Evolutionary conservation across 1,140 invertebrate genomes (phyloP).

Genomic region (Drosophila mayri): DNA sequence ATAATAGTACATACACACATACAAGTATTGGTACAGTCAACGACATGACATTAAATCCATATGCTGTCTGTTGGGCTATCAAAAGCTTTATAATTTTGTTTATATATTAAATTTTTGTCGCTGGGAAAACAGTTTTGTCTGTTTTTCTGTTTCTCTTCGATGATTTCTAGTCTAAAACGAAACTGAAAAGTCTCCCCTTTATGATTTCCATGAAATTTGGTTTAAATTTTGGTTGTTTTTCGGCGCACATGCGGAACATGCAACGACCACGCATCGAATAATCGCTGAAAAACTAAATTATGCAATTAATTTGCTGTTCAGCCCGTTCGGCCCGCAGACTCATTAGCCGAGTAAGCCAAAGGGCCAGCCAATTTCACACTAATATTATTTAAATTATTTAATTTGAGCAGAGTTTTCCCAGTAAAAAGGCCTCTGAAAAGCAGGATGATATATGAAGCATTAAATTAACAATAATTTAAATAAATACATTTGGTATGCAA

Average conservation of each 20-base stretch:
- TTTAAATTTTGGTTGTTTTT: slow-evolving; percentile 9
- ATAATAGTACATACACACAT: slow-evolving; percentile 12
- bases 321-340: slow-evolving; percentile 9
- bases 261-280: slow-evolving; percentile 34
- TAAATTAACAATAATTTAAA: slow-evolving; percentile 9
- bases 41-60: slow-evolving; percentile 61
- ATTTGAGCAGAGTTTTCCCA: not conserved
- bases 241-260: slow-evolving; percentile 62
- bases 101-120: slow-evolving; percentile 41
- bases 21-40: slow-evolving; percentile 18
- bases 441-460: not conserved
- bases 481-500: not conserved
- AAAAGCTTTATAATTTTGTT: slow-evolving; percentile 19
- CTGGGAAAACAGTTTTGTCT: slow-evolving; percentile 1
- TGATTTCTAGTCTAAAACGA: slow-evolving; percentile 5
- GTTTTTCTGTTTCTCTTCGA: slow-evolving; percentile 6
- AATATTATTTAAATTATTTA: slow-evolving; percentile 24
- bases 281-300: slow-evolving; percentile 55
- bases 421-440: no score
- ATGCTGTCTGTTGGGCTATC: slow-evolving; percentile 51
- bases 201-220: slow-evolving; percentile 20
- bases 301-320: slow-evolving; percentile 54
- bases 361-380: slow-evolving; percentile 26
- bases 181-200: slow-evolving; percentile 5
- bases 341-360: slow-evolving; percentile 41